phyloP scores from a whole-genome alignment of 1,140 invertebrate species.

The Bombus terrestris region DNA sequence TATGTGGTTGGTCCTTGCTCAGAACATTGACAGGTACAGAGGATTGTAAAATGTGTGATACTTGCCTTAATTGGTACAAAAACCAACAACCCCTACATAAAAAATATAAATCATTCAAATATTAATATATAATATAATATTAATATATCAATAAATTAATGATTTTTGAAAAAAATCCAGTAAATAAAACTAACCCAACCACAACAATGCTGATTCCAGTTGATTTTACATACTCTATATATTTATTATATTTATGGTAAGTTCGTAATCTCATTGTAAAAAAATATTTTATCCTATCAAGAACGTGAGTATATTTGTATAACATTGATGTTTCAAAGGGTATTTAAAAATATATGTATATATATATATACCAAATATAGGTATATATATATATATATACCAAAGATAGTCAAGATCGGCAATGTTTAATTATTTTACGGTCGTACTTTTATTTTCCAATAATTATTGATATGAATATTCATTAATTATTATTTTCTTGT shows the following conservation, averaged over 20 bases:
- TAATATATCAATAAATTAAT: conserved; percentile 12
- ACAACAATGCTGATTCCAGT: conserved; percentile 71
- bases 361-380: not conserved
- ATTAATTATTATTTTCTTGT: not conserved
- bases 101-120: conserved; percentile 5
- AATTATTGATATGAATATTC: not conserved
- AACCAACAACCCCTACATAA: conserved; percentile 76
- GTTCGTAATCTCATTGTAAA: conserved; percentile 50
- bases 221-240: conserved; percentile 74
- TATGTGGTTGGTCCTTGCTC: conserved; percentile 73
- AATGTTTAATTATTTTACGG: not conserved
- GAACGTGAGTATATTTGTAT: not conserved
- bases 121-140: too few species aligned
- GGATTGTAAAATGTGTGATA: conserved; percentile 72
- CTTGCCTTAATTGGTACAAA: conserved; percentile 76
- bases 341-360: not conserved
- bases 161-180: conserved; percentile 27
- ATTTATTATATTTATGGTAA: conserved; percentile 64
- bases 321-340: not conserved
- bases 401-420: not conserved
- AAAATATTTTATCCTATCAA: not conserved
- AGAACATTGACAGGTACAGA: conserved; percentile 74
- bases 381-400: not conserved
- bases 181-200: conserved; percentile 70
- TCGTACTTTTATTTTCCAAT: too few species aligned